Evolutionary conservation across 64 coral and sea anemone genomes (phyloP).

Genomic region (Montipora efflorescens): DNA sequence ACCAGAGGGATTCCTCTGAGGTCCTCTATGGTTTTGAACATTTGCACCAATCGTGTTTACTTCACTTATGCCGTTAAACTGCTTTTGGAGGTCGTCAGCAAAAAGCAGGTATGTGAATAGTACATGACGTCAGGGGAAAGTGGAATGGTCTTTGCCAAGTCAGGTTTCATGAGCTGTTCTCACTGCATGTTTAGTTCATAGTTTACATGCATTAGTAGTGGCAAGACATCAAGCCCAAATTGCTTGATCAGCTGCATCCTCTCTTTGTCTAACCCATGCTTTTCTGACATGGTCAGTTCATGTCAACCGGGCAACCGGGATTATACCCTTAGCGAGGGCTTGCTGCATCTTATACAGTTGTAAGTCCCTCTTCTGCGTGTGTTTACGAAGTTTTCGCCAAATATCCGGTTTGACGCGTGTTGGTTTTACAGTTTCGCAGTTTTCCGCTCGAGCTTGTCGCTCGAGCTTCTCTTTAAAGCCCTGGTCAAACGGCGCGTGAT

Average conservation of each 20-base stretch:
- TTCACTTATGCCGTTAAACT: background rate
- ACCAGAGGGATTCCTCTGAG: background rate
- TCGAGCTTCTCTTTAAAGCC: constrained; percentile 41
- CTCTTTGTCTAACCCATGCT: constrained; percentile 4
- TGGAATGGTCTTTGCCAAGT: constrained; percentile 36
- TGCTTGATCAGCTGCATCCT: constrained; percentile 10
- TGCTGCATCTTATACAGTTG: constrained; percentile 60
- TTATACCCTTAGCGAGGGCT: constrained; percentile 37
- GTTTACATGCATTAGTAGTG: constrained; percentile 41
- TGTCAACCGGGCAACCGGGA: constrained; percentile 14
- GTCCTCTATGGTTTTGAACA: constrained; percentile 8
- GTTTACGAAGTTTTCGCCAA: constrained; percentile 49
- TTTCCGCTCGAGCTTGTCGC: constrained; percentile 38
- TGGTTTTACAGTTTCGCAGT: constrained; percentile 17
- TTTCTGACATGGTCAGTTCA: constrained; percentile 45
- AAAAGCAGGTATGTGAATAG: constrained; percentile 48
- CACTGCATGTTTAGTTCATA: constrained; percentile 73
- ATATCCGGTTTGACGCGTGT: constrained; percentile 54
- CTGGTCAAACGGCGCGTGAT: too few species aligned
- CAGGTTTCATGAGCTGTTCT: constrained; percentile 51
- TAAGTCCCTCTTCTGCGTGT: constrained; percentile 18
- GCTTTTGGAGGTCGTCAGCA: background rate
- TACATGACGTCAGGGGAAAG: constrained; percentile 26
- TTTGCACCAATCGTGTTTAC: constrained; percentile 54
- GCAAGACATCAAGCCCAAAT: constrained; percentile 42